Base-by-base conservation (phyloP, 2,113 vertebrate genomes). In the Tetraodon nigroviridis region DNA sequence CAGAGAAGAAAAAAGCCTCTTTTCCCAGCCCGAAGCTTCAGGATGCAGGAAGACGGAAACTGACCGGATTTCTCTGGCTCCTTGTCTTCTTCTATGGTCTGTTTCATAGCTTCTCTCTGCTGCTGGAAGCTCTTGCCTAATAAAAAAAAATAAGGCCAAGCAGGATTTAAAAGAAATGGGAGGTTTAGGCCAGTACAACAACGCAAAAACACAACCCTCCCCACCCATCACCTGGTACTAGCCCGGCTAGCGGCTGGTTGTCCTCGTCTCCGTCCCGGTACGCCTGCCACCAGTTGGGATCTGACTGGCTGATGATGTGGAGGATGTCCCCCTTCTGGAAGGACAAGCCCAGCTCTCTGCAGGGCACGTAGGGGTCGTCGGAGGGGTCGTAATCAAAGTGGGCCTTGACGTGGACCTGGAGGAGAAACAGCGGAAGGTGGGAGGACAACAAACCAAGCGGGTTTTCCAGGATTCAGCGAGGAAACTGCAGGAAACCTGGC, bases 231-330 rank as follows among this genome's bases (percentile, higher is more conserved):
- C 97, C 97, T 90, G 96, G 97, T 59, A 99, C 92, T 11, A 99
- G 93, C 42, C 97, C 97, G 17, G 97, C 97, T 7, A 99, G 74
- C 1, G 97, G 97, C 58, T 99, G 97, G 71, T 98, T 98, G 49
- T 99, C 97, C 87, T 99, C 97, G 40, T 99, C 97, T 7, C 97
- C 97, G 22, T 99, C 97, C 80, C 97, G 86, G 87, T 98, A 99
- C 16, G 97, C 96, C 78, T 99, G 97, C 97, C 97, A 99, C 97
- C 97, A 99, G 84, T 98, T 99, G 71, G 97, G 96, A 83, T 99
- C 97, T 29, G 96, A 92, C 79, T 99, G 96, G 82, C 97, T 98
- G 76, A 99, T 98, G 17, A 99, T 93, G 79, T 99, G 97, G 37
- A 99, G 95, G 61, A 99, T 98, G 58, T 99, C 97, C 27, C 97